A percentile compares a stretch with the other conserved stretches of the same genome.
These are phyloP conservation scores for Circaetus cinerascens DNA, from an alignment of 2,113 vertebrate genomes.

Conservation along the genomic window DNA sequence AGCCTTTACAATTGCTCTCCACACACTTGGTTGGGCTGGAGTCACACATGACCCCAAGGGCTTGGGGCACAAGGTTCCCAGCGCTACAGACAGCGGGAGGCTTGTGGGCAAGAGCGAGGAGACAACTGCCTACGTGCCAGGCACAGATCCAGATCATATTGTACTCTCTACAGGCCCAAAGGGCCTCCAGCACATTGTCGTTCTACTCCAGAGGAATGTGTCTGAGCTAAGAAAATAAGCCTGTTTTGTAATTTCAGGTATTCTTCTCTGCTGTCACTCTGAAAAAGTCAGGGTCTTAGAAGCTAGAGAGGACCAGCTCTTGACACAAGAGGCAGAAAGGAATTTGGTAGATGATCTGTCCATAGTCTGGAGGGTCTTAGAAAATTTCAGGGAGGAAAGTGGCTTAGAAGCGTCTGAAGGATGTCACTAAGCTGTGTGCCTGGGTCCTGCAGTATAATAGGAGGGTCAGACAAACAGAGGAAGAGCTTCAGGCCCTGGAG, in stretches of 20 bases:
- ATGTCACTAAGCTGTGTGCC: neutral
- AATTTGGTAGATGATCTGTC: neutral
- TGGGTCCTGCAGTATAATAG: neutral
- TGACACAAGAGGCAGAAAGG: neutral
- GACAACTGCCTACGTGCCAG: neutral
- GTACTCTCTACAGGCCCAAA: neutral
- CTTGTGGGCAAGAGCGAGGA: neutral
- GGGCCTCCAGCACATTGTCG: neutral
- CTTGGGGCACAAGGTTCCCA: neutral
- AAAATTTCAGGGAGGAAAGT: neutral
- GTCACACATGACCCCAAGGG: neutral
- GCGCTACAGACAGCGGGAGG: neutral
- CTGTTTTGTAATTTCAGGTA: neutral
- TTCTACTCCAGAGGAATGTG: neutral
- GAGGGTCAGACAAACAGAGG: neutral
- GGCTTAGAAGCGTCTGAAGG: neutral
- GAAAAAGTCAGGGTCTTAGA: neutral
- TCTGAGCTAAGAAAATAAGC: neutral
- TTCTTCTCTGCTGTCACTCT: neutral
- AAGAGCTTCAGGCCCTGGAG: neutral
- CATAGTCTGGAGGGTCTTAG: neutral
- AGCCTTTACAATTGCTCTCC: neutral
- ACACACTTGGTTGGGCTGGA: neutral
- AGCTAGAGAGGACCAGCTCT: neutral
- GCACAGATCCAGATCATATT: neutral